Percentiles rank a stretch among this genome's conserved stretches.
Evolutionary conservation across 2,888 invertebrate species (phyloP).

Genomic region (Gastrophysa polygoni): DNA sequence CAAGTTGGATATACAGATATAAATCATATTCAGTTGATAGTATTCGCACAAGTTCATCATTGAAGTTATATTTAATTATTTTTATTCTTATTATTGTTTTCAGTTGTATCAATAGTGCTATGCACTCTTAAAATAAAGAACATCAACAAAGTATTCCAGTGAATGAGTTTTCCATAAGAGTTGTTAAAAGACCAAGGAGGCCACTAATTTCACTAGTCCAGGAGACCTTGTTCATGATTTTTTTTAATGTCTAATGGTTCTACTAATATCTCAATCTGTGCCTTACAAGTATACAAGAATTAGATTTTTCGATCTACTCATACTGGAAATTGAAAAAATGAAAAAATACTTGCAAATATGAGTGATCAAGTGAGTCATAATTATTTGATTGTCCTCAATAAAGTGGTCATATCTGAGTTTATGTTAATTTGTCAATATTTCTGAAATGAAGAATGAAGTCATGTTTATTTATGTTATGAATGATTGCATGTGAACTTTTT

Average conservation of each 20-base stretch:
- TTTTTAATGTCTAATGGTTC: no score
- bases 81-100: background rate
- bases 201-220: no score
- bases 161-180: no score
- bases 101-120: no score
- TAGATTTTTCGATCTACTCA: no score
- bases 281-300: background rate
- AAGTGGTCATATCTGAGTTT: conserved; percentile 14
- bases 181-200: no score
- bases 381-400: conserved; percentile 6
- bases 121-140: no score
- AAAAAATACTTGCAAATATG: conserved; percentile 1
- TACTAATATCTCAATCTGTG: no score
- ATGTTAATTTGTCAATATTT: conserved; percentile 30
- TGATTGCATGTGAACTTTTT: background rate
- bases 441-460: conserved; percentile 33
- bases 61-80: background rate
- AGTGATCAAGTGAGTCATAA: conserved; percentile 8
- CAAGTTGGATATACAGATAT: background rate
- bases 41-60: background rate
- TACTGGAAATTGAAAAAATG: background rate
- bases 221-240: no score
- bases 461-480: conserved; percentile 32
- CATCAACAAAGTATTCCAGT: no score
- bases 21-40: no score